Conservation (phyloP, 2,888 invertebrate species). For the Amphipyra berbera region DNA sequence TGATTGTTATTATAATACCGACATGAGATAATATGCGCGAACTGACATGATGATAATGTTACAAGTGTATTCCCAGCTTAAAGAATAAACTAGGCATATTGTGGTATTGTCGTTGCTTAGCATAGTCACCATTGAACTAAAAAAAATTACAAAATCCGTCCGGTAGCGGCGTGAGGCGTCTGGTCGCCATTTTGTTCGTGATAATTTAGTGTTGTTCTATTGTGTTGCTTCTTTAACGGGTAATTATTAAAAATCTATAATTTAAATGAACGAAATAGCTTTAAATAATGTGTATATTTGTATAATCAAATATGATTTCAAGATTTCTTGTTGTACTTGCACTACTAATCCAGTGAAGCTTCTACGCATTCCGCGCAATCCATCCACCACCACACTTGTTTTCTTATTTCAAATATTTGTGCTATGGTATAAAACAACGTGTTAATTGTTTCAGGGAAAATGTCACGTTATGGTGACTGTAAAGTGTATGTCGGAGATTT, state of each 20-base stretch:
- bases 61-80: no score
- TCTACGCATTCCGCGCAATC: conserved; percentile 19
- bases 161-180: conserved; percentile 55
- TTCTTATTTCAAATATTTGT: conserved; percentile 1
- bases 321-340: conserved; percentile 24
- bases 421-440: conserved; percentile 2
- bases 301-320: not conserved
- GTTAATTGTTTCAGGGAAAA: conserved; percentile 72
- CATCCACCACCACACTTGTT: conserved; percentile 25
- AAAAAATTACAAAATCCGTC: conserved; percentile 40
- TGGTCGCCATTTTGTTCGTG: conserved; percentile 48
- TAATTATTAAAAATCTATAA: conserved; percentile 25
- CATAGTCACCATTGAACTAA: not conserved
- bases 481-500: conserved; percentile 99
- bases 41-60: no score
- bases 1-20: no score
- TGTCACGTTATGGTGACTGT: conserved; percentile 96
- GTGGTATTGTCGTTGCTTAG: not conserved
- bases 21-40: no score
- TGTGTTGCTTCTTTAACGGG: conserved; percentile 21
- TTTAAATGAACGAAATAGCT: not conserved
- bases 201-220: conserved; percentile 27
- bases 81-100: conserved; percentile 1
- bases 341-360: conserved; percentile 9
- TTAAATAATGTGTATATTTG: not conserved